Evolutionary conservation across 2,888 invertebrate genomes (phyloP), one percentile per base, ranked within the genome.

Genomic region (Anorthoa munda): DNA sequence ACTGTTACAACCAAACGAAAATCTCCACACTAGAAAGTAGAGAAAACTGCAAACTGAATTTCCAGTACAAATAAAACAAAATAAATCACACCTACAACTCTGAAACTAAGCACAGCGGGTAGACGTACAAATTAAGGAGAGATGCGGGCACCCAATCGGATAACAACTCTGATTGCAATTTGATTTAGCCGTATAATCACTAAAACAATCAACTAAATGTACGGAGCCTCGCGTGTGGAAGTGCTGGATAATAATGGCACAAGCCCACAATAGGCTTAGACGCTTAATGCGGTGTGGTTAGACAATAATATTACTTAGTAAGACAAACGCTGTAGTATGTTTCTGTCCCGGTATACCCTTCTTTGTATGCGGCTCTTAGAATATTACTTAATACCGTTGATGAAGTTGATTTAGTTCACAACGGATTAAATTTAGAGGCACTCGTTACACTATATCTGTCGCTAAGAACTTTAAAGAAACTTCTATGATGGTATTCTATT

Each of bases 131-230:
- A 82, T 88, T 83, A 85, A 77, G 79, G 66, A 72, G 82, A 80
- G 75, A 80, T 77, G 67, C 75, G 77, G 66, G 77, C 74, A 79
- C 72, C 76, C 82, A 84, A 81, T 87, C 82, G 78, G 79, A 85
- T 88, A 86, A 87, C 82, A 82, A 74, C 80, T 75, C 78, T 85
- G 86, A 90, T 89, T 88, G 85, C 86, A 88, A 88, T 89, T 90
- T 87, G 86, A 88, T 89, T 88, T 84, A 86, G 84, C 77, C 81
- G 83, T 74, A 83, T 88, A 88, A 88, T 89, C 84, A 79, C 81
- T 82, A 84, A 86, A 89, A 87, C 88, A 89, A 89, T 89, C 88
- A 84, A 82, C 79, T 79, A 79, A 85, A 84, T 86, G 79, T 81
- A 81, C 72, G 65, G 69, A 77, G 66, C 73, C 64, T 66, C 71